Evolutionary conservation across 2,113 vertebrate species (phyloP).

Genomic region (Alethe diademata): DNA sequence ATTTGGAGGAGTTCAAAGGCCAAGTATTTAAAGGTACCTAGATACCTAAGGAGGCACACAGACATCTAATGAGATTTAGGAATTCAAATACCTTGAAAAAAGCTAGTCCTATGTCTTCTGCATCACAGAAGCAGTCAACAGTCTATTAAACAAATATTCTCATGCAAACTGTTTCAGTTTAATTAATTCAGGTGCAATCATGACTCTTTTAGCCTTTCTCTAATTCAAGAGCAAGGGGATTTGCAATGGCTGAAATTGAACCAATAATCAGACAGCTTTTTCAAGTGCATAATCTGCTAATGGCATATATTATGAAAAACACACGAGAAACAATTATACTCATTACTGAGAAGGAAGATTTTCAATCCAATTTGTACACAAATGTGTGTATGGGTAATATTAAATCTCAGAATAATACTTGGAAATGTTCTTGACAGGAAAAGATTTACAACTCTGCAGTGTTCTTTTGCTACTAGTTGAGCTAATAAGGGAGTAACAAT

Average conservation of each 20-base stretch:
- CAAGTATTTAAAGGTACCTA: conserved; percentile 14
- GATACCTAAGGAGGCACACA: background rate
- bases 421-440: background rate
- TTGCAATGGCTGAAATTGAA: background rate
- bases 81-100: background rate
- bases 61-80: background rate
- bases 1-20: conserved; percentile 6
- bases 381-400: background rate
- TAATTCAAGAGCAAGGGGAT: conserved; percentile 27
- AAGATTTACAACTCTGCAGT: background rate
- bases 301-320: background rate
- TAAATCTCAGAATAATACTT: background rate
- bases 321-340: background rate
- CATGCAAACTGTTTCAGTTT: conserved; percentile 17
- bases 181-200: conserved; percentile 64
- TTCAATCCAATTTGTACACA: background rate
- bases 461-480: background rate
- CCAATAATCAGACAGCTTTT: conserved; percentile 23
- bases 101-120: background rate
- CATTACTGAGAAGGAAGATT: conserved; percentile 1
- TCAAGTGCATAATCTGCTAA: background rate
- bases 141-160: conserved; percentile 23
- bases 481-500: background rate
- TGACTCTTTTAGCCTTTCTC: conserved; percentile 28
- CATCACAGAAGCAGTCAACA: background rate